These are phyloP conservation scores for Sinosuthora webbiana DNA, from an alignment of 2,113 vertebrate genomes.

Conservation along the genomic window DNA sequence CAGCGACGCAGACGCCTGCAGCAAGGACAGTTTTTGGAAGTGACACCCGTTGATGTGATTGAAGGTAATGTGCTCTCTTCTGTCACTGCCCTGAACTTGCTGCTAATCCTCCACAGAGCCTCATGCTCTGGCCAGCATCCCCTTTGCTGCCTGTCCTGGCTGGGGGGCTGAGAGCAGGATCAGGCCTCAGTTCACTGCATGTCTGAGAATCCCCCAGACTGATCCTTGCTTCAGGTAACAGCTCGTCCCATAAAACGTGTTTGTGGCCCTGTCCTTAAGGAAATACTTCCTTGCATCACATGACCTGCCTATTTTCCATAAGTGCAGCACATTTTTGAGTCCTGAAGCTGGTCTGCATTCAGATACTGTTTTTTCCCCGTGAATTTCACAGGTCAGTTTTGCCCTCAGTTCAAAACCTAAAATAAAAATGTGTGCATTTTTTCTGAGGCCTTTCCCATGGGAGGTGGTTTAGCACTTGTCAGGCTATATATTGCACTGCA, in stretches of 20 bases:
- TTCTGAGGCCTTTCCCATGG: not conserved
- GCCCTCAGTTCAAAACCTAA: not conserved
- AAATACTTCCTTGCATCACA: not conserved
- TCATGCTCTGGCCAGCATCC: fast-evolving
- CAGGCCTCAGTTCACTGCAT: not conserved
- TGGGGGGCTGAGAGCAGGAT: not conserved
- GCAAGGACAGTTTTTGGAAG: not conserved
- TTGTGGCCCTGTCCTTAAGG: not conserved
- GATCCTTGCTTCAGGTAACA: not conserved
- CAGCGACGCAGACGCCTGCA: not conserved
- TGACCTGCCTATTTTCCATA: not conserved
- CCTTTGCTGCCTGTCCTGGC: not conserved
- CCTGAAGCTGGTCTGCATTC: not conserved
- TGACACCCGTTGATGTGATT: slow-evolving; percentile 26
- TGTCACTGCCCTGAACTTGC: not conserved
- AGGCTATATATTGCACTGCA: not conserved
- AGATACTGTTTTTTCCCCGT: not conserved
- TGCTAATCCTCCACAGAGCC: not conserved
- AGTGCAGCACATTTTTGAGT: not conserved
- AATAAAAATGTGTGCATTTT: not conserved
- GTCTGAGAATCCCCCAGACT: not conserved
- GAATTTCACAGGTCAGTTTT: slow-evolving; percentile 3
- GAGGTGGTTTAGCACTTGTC: slow-evolving; percentile 5
- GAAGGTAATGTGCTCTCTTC: slow-evolving; percentile 37
- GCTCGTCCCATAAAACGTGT: not conserved